Conservation (phyloP, 2,888 invertebrate species). For the Aleiodes testaceus region DNA sequence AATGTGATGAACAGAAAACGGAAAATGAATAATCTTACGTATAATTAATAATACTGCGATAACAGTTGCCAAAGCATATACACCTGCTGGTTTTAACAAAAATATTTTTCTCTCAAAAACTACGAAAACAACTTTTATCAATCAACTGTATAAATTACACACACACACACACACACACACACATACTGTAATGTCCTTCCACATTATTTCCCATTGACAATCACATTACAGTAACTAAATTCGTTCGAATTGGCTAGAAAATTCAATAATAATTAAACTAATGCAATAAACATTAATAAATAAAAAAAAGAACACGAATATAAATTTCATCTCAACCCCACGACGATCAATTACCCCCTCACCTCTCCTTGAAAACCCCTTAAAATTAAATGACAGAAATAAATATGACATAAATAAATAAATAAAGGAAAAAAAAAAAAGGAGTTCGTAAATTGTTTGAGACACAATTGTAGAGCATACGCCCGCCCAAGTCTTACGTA, state of each 20-base stretch:
- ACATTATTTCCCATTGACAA: slow-evolving; percentile 6
- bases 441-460: slow-evolving; percentile 41
- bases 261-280: slow-evolving; percentile 14
- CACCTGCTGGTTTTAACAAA: background rate
- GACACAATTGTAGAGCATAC: slow-evolving; percentile 30
- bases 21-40: slow-evolving; percentile 59
- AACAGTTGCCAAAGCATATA: slow-evolving; percentile 60
- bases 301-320: slow-evolving; percentile 59
- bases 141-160: slow-evolving; percentile 19
- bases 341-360: slow-evolving; percentile 10
- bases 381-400: slow-evolving; percentile 21
- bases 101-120: too few relatives aligned
- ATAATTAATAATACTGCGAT: slow-evolving; percentile 72
- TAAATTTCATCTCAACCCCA: slow-evolving; percentile 12
- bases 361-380: slow-evolving; percentile 12
- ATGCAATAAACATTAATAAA: slow-evolving; percentile 48
- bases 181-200: background rate
- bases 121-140: slow-evolving; percentile 2
- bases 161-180: slow-evolving; percentile 4
- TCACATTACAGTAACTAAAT: slow-evolving; percentile 38
- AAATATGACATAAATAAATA: slow-evolving; percentile 34
- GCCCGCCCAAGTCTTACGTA: slow-evolving; percentile 66
- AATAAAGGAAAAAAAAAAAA: slow-evolving; percentile 35
- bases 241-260: slow-evolving; percentile 37
- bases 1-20: slow-evolving; percentile 34